phyloP scores from a whole-genome alignment of 2,113 vertebrate genomes.

The Numenius arquata region DNA sequence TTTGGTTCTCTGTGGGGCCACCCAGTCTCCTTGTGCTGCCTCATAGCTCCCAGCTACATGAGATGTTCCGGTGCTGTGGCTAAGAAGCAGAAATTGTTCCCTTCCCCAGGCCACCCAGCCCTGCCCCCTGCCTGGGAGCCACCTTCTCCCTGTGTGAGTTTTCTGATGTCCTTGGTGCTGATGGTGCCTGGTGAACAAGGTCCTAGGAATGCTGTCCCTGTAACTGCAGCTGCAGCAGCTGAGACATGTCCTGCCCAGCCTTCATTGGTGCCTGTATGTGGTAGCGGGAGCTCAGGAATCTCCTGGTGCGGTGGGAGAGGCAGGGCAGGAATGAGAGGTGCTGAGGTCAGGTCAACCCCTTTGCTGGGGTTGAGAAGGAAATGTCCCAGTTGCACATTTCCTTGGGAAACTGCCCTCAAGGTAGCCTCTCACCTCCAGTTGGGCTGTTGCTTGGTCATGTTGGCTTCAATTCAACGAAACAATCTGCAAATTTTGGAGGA shows the following conservation, averaged over 20 bases:
- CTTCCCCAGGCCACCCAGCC: background rate
- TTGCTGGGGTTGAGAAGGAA: background rate
- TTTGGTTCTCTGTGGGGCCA: background rate
- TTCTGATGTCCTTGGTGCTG: background rate
- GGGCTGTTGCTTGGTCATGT: background rate
- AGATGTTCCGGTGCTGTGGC: background rate
- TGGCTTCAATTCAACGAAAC: background rate
- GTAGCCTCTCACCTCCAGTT: background rate
- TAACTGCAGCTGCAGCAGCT: background rate
- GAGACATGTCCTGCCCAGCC: background rate
- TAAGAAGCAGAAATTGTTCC: background rate
- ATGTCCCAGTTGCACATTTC: background rate
- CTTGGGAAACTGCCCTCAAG: background rate
- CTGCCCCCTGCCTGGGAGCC: background rate
- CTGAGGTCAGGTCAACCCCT: background rate
- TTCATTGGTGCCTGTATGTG: fast-evolving
- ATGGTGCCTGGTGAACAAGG: background rate
- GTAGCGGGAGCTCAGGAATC: background rate
- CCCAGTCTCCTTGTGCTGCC: background rate
- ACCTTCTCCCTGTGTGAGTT: background rate
- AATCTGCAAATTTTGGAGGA: background rate
- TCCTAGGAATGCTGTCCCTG: background rate
- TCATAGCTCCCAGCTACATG: fast-evolving
- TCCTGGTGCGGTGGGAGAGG: background rate
- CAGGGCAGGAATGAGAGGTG: background rate